Evolutionary conservation across 1,140 invertebrate species (phyloP).

Genomic region (Chironomus tepperi): DNA sequence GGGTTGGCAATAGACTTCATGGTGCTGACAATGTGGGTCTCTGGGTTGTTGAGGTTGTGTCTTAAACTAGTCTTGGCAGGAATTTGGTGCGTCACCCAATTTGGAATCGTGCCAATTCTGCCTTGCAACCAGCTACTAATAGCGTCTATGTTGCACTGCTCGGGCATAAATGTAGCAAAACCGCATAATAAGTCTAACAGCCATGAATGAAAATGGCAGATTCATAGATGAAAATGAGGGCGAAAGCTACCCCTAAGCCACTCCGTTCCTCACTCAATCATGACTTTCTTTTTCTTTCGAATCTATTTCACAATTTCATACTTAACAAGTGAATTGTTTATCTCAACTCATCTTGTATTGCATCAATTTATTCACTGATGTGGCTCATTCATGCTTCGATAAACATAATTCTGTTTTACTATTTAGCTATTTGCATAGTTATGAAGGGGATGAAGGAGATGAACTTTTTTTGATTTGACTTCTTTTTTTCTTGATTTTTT

Average conservation of each 20-base stretch:
- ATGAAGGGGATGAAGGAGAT: too few relatives aligned
- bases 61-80: too few relatives aligned
- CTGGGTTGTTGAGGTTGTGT: too few relatives aligned
- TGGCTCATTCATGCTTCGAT: background rate
- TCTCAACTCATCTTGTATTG: background rate
- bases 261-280: background rate
- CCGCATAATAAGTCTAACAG: background rate
- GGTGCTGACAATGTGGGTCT: too few relatives aligned
- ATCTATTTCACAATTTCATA: background rate
- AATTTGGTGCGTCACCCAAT: too few relatives aligned
- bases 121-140: too few relatives aligned
- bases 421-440: background rate
- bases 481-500: too few relatives aligned
- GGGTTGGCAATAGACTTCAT: too few relatives aligned
- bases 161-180: too few relatives aligned
- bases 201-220: background rate
- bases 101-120: too few relatives aligned
- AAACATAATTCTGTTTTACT: background rate
- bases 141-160: too few relatives aligned
- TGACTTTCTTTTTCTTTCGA: background rate
- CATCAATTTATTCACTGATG: slow-evolving; percentile 3
- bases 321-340: background rate
- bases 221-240: background rate
- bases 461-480: too few relatives aligned
- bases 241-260: background rate